Evolutionary conservation across 1,140 invertebrate species (phyloP).

Genomic region (Condylostylus longicornis): DNA sequence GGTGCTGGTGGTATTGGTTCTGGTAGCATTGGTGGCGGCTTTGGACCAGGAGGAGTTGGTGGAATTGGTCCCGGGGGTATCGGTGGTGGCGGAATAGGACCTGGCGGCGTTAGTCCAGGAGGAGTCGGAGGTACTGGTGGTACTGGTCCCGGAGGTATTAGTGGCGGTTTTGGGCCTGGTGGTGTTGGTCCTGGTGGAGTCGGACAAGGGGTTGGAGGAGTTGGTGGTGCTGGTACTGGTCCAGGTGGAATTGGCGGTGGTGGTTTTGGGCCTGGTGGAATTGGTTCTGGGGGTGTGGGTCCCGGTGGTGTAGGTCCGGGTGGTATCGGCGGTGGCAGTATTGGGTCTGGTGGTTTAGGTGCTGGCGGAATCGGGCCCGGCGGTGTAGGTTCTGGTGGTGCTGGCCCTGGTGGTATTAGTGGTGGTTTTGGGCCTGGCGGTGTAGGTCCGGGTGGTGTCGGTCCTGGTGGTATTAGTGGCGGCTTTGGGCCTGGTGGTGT

Average conservation of each 20-base stretch:
- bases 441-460: conserved; percentile 6
- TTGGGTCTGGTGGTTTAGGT: conserved; percentile 7
- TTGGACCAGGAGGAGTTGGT: conserved; percentile 2
- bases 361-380: conserved; percentile 1
- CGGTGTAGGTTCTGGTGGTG: conserved; percentile 9
- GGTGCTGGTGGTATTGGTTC: neutral
- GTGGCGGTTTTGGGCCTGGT: conserved; percentile 8
- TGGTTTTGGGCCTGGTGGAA: conserved; percentile 7
- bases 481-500: conserved; percentile 5
- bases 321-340: conserved; percentile 5
- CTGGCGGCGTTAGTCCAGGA: neutral
- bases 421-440: conserved; percentile 2
- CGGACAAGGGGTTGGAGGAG: neutral
- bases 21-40: neutral
- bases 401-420: conserved; percentile 7
- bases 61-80: conserved; percentile 7
- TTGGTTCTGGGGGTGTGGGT: conserved; percentile 6
- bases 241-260: conserved; percentile 6
- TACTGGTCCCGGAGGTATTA: conserved; percentile 3
- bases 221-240: conserved; percentile 2
- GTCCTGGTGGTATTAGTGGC: conserved; percentile 5
- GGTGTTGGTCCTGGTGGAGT: conserved; percentile 1
- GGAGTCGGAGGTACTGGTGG: conserved; percentile 1
- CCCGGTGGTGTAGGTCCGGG: conserved; percentile 1
- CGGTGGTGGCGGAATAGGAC: conserved; percentile 2